A percentile compares a stretch with the other conserved stretches of the same genome.
These are phyloP conservation scores for Calyptommatus sinebrachiatus DNA, from an alignment of 2,113 vertebrate genomes.

Conservation along the genomic window DNA sequence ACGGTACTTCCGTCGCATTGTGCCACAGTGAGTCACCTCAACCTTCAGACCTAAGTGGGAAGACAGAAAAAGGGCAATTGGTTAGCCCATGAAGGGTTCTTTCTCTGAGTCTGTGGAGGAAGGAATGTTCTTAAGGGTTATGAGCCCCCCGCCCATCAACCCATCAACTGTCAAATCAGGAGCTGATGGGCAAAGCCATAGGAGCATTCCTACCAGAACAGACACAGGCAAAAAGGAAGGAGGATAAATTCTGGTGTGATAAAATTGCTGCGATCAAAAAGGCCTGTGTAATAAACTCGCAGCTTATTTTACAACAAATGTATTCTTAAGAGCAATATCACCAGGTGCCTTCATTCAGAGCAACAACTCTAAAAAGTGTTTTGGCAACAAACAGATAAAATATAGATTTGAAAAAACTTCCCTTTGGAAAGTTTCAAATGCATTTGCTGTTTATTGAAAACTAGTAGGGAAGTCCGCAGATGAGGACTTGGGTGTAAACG, in stretches of 20 bases:
- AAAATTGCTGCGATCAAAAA: conserved; percentile 22
- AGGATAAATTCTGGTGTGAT: conserved; percentile 38
- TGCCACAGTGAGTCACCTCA: conserved; percentile 99
- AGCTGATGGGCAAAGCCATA: no score
- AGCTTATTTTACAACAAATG: background rate
- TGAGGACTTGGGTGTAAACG: no score
- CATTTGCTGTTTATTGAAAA: background rate
- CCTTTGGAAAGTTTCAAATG: background rate
- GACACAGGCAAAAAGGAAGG: background rate
- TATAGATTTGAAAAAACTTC: background rate
- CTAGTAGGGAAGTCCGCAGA: no score
- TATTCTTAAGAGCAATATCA: background rate
- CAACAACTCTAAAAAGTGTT: background rate
- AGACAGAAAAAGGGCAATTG: background rate
- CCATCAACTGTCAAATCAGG: no score
- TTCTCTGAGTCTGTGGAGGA: no score
- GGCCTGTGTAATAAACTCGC: background rate
- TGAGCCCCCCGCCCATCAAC: no score
- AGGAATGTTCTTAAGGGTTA: no score
- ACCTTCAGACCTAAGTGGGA: conserved; percentile 90
- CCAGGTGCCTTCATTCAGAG: background rate
- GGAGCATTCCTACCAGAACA: no score
- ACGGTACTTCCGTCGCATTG: conserved; percentile 97
- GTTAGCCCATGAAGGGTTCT: no score
- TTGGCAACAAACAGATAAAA: background rate